Conservation (phyloP, 2,113 vertebrate genomes). For the Conger conger region DNA sequence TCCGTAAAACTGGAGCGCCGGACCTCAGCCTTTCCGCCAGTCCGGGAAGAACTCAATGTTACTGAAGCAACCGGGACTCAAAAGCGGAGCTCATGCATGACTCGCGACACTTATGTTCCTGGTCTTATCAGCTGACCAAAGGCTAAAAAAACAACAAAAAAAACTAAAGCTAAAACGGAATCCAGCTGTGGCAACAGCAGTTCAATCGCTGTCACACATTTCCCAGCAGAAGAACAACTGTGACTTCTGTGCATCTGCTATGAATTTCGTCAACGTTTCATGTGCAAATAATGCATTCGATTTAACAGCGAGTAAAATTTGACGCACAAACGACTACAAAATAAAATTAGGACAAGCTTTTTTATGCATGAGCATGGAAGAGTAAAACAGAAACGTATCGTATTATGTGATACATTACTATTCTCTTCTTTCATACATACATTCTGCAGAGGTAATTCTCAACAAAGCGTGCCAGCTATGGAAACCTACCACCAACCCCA, state of each 20-base stretch:
- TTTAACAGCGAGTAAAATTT: too few species aligned
- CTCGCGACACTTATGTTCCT: conserved; percentile 33
- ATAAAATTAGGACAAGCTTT: neutral
- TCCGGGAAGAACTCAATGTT: conserved; percentile 22
- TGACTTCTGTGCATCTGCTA: neutral
- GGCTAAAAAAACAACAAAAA: neutral
- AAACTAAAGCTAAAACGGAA: neutral
- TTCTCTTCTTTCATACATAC: too few species aligned
- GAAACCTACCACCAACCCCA: neutral
- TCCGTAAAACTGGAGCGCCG: neutral
- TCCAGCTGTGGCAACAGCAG: conserved; percentile 37
- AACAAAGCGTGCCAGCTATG: neutral
- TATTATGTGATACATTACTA: too few species aligned
- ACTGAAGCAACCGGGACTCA: conserved; percentile 49
- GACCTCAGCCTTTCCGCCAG: neutral
- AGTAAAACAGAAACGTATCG: too few species aligned
- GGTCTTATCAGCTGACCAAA: conserved; percentile 58
- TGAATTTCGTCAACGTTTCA: neutral
- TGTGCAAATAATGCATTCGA: neutral
- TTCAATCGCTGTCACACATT: conserved; percentile 14
- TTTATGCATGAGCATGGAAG: too few species aligned
- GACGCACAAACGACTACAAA: too few species aligned
- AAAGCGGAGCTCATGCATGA: conserved; percentile 40
- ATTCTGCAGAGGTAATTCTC: too few species aligned
- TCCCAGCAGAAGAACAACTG: neutral